These are phyloP conservation scores for Perodicticus potto DNA, from an alignment of 2,797 vertebrate genomes.

Conservation along the genomic window DNA sequence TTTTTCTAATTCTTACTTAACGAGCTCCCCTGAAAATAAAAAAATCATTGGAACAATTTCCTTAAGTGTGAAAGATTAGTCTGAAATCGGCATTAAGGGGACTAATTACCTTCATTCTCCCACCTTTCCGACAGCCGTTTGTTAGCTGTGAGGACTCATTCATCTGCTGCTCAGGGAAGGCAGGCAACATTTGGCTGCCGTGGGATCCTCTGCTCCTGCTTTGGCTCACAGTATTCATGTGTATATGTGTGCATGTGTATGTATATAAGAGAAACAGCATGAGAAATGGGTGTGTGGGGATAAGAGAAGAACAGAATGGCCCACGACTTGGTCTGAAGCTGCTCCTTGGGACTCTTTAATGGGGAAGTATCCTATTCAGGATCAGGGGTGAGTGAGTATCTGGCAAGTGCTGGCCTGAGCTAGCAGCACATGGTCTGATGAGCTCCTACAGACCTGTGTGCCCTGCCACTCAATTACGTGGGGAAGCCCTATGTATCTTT, in stretches of 20 bases:
- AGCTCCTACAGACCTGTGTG: neutral
- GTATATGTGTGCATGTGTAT: fast-evolving
- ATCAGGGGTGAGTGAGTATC: neutral
- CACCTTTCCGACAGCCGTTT: conserved; percentile 80
- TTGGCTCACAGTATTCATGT: neutral
- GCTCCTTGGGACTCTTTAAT: neutral
- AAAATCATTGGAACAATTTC: conserved; percentile 87
- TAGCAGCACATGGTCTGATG: neutral
- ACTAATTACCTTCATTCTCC: conserved; percentile 84
- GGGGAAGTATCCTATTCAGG: neutral
- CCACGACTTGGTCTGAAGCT: neutral
- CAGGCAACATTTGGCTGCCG: neutral
- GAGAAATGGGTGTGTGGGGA: no score
- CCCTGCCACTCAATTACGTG: neutral
- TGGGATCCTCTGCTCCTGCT: neutral
- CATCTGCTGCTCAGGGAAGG: conserved; percentile 71
- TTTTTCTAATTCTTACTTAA: conserved; percentile 88
- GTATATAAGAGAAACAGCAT: neutral
- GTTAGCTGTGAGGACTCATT: conserved; percentile 73
- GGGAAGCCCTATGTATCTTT: neutral
- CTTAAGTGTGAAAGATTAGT: conserved; percentile 87
- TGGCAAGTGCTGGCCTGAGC: no score
- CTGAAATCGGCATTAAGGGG: conserved; percentile 85
- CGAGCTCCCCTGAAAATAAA: conserved; percentile 86
- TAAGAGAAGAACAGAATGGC: neutral